Base-by-base conservation (phyloP, 2,888 invertebrate species). In the Pterostichus madidus region DNA sequence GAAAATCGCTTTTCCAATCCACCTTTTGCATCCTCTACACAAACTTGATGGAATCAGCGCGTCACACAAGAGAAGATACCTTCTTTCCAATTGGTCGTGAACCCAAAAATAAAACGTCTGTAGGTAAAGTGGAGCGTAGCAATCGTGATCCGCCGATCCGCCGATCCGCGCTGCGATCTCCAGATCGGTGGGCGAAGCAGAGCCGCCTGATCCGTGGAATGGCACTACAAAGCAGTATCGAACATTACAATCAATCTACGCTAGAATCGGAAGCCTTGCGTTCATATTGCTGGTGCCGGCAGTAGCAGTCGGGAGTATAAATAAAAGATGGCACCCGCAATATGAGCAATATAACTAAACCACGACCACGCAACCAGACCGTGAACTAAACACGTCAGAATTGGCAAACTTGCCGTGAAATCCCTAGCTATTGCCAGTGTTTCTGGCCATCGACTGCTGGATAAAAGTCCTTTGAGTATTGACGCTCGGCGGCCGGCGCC, bases 301-400 rank as follows among this genome's bases (percentile, higher is more conserved):
- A 24, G 24, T 24, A 24, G 24, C 24, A 24, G 24, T 24, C 24
- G 3, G 5, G 64, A 68, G 83, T 84, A 84, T 85, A 85, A 85
- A 85, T 85, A 85, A 85, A 85, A 85, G 84, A 84, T 84, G 82
- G 83, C 84, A 83, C 79, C 44, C 59, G 75, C 83, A 81, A 84
- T 84, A 84, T 84, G 83, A 83, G 84, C 84, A 83, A 84, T 84
- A 85, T 85, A 84, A 83, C 80, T 77, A 78, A 68, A 61, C 77
- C 73, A 24, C 73, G 24, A 64, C 79, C 79, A 64, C 79, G 79
- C 64, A 64, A 75, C 59, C 75, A 71, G 80, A 59, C 73, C 81
- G 81, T 76, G 82, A 82, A 82, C 82, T 76, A 76, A 82, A 80
- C 80, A 80, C 80, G 80, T 80, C 80, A 80, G 68, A 76, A 76